These are phyloP conservation scores for Alexandromys fortis DNA, from an alignment of 2,113 vertebrate genomes.

Conservation along the genomic window DNA sequence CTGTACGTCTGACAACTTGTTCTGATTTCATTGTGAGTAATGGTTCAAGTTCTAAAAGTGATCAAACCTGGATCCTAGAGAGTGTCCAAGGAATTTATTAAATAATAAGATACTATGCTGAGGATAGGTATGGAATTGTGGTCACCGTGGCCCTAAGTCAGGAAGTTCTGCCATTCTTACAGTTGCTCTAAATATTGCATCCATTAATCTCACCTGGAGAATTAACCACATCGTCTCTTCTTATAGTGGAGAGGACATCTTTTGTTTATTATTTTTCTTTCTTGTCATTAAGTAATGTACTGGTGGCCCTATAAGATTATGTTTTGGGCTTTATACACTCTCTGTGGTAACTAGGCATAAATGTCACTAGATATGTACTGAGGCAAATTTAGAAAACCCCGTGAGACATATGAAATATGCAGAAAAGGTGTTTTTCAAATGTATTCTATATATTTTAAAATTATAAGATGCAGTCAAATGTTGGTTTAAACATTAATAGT, in stretches of 20 bases:
- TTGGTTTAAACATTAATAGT: neutral
- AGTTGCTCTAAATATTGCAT: constrained; percentile 4
- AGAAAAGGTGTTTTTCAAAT: neutral
- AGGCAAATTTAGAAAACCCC: neutral
- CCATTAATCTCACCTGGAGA: constrained; percentile 27
- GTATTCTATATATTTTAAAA: neutral
- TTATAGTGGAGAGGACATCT: neutral
- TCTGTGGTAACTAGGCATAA: neutral
- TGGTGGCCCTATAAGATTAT: neutral
- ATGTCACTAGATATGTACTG: neutral
- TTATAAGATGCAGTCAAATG: neutral
- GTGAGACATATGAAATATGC: neutral
- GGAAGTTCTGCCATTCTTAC: constrained; percentile 50
- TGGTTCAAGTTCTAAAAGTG: constrained; percentile 18
- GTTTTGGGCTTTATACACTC: neutral
- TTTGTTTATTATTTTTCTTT: neutral
- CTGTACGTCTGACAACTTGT: neutral
- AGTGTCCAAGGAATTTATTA: constrained; percentile 54
- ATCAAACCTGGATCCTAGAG: constrained; percentile 39
- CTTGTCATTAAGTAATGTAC: neutral
- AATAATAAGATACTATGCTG: constrained; percentile 47
- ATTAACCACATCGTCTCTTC: neutral
- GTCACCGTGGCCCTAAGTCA: neutral
- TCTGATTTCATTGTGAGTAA: constrained; percentile 31
- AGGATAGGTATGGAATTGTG: neutral